Percentiles rank a stretch among this genome's conserved stretches.
phyloP scores from a whole-genome alignment of 2,888 invertebrate genomes.

The Ischnura elegans region DNA sequence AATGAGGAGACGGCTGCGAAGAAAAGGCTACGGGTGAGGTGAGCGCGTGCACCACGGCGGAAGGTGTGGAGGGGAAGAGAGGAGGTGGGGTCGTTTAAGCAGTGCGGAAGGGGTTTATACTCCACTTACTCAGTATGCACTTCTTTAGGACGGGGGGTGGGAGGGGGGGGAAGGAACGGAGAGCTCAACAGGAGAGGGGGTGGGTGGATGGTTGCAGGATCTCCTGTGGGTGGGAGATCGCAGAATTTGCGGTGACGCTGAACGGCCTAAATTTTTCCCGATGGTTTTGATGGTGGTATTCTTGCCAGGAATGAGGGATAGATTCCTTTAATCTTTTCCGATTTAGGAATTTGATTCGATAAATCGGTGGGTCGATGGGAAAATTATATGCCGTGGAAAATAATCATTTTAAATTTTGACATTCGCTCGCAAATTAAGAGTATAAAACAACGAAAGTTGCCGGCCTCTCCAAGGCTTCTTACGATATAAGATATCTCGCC shows the following conservation, averaged over 20 bases:
- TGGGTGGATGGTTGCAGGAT: not conserved
- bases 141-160: constrained; percentile 8
- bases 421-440: too few species aligned
- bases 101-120: constrained; percentile 2
- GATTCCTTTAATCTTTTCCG: too few species aligned
- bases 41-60: too few species aligned
- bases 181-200: constrained; percentile 45
- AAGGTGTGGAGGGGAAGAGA: not conserved
- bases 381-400: too few species aligned
- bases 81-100: not conserved
- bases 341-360: too few species aligned
- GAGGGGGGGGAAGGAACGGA: not conserved
- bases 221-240: not conserved
- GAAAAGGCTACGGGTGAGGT: not conserved
- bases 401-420: too few species aligned
- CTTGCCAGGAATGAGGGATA: too few species aligned
- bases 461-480: too few species aligned
- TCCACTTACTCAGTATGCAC: constrained; percentile 49
- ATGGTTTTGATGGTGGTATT: not conserved
- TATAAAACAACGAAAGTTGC: too few species aligned
- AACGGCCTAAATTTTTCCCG: too few species aligned
- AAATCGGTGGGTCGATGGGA: too few species aligned
- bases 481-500: too few species aligned
- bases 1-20: not conserved
- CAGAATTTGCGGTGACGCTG: not conserved